Conservation (phyloP, 2,113 vertebrate genomes). For the Plestiodon gilberti region DNA sequence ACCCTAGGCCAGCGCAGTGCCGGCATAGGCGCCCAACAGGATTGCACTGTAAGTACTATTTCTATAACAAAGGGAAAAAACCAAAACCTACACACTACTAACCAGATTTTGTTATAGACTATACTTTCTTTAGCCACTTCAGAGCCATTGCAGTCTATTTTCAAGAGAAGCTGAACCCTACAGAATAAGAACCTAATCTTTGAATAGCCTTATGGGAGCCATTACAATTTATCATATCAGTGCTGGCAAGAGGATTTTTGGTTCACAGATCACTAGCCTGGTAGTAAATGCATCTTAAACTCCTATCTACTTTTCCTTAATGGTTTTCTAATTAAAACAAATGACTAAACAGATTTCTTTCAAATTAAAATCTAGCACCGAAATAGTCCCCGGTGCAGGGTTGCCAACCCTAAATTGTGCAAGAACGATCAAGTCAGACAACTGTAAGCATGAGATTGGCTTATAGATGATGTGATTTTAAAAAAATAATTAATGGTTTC, state of each 20-base stretch:
- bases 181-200: background rate
- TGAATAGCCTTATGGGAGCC: background rate
- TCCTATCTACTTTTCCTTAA: constrained; percentile 28
- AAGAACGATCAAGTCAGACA: constrained; percentile 26
- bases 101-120: background rate
- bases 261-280: constrained; percentile 30
- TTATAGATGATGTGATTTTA: constrained; percentile 41
- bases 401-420: constrained; percentile 12
- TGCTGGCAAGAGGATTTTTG: constrained; percentile 8
- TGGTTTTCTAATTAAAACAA: constrained; percentile 43
- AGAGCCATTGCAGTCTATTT: background rate
- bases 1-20: too few relatives aligned
- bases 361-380: constrained; percentile 12
- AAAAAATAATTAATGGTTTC: constrained; percentile 45
- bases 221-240: constrained; percentile 33
- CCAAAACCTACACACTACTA: background rate
- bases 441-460: constrained; percentile 38
- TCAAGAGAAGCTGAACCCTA: background rate
- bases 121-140: background rate
- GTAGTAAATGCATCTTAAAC: constrained; percentile 27
- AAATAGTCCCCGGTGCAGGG: constrained; percentile 4
- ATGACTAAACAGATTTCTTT: constrained; percentile 19
- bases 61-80: too few relatives aligned
- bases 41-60: too few relatives aligned
- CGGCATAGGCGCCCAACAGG: too few relatives aligned